Conservation (phyloP, 2,113 vertebrate species). For the Thalassoma bifasciatum region DNA sequence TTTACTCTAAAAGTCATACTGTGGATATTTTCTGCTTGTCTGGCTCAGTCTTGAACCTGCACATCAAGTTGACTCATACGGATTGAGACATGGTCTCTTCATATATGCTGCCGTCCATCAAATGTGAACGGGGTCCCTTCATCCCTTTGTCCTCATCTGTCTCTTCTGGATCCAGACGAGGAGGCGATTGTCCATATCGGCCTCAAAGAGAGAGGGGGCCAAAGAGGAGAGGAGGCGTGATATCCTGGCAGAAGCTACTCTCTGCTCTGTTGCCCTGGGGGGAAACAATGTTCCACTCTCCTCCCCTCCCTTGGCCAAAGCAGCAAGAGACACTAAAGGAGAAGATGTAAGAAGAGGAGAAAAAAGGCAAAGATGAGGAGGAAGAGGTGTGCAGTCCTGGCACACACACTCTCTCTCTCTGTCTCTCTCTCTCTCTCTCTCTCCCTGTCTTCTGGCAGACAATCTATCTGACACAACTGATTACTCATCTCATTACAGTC, state of each 20-base stretch:
- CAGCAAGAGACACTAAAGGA: constrained; percentile 14
- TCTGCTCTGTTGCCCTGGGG: constrained; percentile 41
- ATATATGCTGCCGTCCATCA: constrained; percentile 16
- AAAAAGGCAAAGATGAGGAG: background rate
- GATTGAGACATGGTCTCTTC: background rate
- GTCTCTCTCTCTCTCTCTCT: constrained; percentile 32
- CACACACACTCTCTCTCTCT: constrained; percentile 36
- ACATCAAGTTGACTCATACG: constrained; percentile 2
- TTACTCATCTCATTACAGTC: constrained; percentile 77
- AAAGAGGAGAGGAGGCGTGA: constrained; percentile 36
- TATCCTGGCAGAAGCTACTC: constrained; percentile 55
- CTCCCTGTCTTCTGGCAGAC: constrained; percentile 57
- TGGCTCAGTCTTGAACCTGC: constrained; percentile 9
- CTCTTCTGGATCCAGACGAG: constrained; percentile 53
- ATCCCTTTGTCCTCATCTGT: constrained; percentile 31
- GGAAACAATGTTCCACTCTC: constrained; percentile 35
- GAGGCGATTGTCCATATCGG: constrained; percentile 50
- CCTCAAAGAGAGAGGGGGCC: constrained; percentile 33
- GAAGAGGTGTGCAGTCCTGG: constrained; percentile 42
- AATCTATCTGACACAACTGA: constrained; percentile 78
- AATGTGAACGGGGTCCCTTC: constrained; percentile 19
- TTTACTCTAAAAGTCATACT: constrained; percentile 1
- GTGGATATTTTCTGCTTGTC: constrained; percentile 4
- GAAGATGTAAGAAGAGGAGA: constrained; percentile 9
- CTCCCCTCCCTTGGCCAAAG: constrained; percentile 31